Evolutionary conservation across 2,888 invertebrate genomes (phyloP).

Genomic region (Limnephilus lunatus): DNA sequence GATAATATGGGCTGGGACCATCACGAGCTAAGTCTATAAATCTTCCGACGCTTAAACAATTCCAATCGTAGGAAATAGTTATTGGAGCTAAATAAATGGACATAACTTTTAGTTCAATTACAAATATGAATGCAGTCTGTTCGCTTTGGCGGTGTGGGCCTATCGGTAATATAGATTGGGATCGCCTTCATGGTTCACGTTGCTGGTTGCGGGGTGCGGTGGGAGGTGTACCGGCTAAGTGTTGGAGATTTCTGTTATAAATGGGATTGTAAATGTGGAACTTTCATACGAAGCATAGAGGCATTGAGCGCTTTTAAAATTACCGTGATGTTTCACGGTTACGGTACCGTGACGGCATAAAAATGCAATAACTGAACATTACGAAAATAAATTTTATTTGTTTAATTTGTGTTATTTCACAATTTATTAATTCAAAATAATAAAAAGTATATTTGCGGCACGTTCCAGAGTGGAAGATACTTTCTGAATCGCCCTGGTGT

Average conservation of each 20-base stretch:
- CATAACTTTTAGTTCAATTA: constrained; percentile 57
- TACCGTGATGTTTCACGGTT: too few species aligned
- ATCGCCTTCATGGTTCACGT: constrained; percentile 42
- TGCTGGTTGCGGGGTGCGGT: constrained; percentile 17
- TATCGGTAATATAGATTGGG: constrained; percentile 55
- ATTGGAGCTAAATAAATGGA: constrained; percentile 56
- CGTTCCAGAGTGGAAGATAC: too few species aligned
- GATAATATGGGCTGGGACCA: constrained; percentile 59
- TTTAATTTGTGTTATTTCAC: too few species aligned
- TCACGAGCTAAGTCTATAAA: constrained; percentile 61
- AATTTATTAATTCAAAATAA: too few species aligned
- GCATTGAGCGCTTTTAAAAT: not conserved
- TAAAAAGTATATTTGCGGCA: too few species aligned
- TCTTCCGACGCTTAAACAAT: constrained; percentile 58
- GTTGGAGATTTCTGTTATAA: constrained; percentile 27
- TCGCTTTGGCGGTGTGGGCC: constrained; percentile 57
- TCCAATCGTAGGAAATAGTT: constrained; percentile 50
- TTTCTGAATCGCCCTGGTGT: too few species aligned
- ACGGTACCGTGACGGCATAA: too few species aligned
- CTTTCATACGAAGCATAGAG: not conserved
- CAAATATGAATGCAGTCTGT: constrained; percentile 54
- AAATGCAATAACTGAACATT: too few species aligned
- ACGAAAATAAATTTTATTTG: too few species aligned
- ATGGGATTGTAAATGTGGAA: not conserved
- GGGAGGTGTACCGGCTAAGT: constrained; percentile 31